Base-by-base conservation (phyloP, 2,888 invertebrate species). In the Phorcus lineatus region DNA sequence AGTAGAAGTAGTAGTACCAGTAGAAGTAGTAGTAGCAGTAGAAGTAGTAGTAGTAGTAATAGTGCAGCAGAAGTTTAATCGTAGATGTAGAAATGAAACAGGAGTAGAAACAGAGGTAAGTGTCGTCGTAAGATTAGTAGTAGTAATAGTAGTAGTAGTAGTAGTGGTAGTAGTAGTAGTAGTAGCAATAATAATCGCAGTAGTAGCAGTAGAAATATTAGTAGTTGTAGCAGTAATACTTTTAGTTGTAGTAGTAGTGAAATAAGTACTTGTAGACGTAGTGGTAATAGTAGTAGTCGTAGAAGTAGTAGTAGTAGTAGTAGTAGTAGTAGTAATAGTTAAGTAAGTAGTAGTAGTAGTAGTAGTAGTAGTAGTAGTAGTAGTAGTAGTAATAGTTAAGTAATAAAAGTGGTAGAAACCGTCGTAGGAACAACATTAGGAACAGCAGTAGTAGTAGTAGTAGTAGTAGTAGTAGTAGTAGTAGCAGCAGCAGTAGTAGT, bases 261-360 rank as follows among this genome's bases (percentile, higher is more conserved):
- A 67, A 75, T 57, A 54, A 55, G 67, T 77, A 74, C 74, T 80
- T 57, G 70, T 76, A 24, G 53, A 74, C 52, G 80, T 57, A 62
- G 77, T 70, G 57, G 75, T 74, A 77, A 80, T 74, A 80, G 74
- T 74, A 77, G 82, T 77, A 77, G 62, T 77, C 47, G 80, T 62
- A 74, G 77, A 74, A 52, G 77, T 40, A 80, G 66, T 47, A 74
- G 52, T 74, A 62, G 74, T 28, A 67, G 28, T 80, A 67, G 66
- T 66, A 53, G 62, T 74, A 77, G 77, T 74, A 74, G 47, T 70
- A 75, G 79, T 24, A 74, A 13, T n/a, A n/a, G n/a, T n/a, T n/a
- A n/a, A n/a, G n/a, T n/a, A n/a, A n/a, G n/a, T n/a, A n/a, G n/a
- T n/a, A n/a, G 62, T 66, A n/a, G n/a, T n/a, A n/a, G 7, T 67